Evolutionary conservation across 2,888 invertebrate genomes (phyloP).

Genomic region (Pachliopta kotzebuea): DNA sequence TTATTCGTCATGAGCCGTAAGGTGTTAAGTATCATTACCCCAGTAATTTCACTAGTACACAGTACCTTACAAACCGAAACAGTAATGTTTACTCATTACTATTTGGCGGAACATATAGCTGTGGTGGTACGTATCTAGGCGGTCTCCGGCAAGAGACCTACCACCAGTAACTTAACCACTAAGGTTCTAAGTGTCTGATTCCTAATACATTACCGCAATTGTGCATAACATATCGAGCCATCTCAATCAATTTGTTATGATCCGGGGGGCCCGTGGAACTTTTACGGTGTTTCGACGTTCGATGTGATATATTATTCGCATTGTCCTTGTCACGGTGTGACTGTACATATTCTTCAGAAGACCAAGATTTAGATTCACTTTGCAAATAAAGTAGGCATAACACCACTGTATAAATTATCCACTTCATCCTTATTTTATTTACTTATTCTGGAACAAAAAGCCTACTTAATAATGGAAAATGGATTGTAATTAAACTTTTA

Average conservation of each 20-base stretch:
- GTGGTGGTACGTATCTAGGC: too few relatives aligned
- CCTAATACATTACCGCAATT: constrained; percentile 79
- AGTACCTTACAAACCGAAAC: too few relatives aligned
- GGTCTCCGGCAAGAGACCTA: too few relatives aligned
- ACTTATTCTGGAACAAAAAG: constrained; percentile 18
- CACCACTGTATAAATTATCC: constrained; percentile 34
- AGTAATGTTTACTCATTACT: too few relatives aligned
- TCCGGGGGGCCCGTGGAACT: constrained; percentile 75
- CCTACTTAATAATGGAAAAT: neutral
- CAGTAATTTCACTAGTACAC: too few relatives aligned
- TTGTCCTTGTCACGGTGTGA: constrained; percentile 32
- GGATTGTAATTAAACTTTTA: neutral
- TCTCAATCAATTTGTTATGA: constrained; percentile 80
- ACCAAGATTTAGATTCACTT: constrained; percentile 34
- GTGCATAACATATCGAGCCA: constrained; percentile 87
- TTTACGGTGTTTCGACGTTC: constrained; percentile 30
- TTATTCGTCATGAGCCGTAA: too few relatives aligned
- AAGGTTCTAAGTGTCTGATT: too few relatives aligned
- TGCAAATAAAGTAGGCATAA: constrained; percentile 34
- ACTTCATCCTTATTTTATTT: constrained; percentile 32
- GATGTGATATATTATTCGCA: constrained; percentile 50
- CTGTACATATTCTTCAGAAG: constrained; percentile 14
- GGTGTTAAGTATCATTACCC: too few relatives aligned
- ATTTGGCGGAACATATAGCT: too few relatives aligned
- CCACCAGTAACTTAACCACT: too few relatives aligned